These are phyloP conservation scores for Poicephalus gulielmi DNA, from an alignment of 2,113 vertebrate species.

Conservation along the genomic window DNA sequence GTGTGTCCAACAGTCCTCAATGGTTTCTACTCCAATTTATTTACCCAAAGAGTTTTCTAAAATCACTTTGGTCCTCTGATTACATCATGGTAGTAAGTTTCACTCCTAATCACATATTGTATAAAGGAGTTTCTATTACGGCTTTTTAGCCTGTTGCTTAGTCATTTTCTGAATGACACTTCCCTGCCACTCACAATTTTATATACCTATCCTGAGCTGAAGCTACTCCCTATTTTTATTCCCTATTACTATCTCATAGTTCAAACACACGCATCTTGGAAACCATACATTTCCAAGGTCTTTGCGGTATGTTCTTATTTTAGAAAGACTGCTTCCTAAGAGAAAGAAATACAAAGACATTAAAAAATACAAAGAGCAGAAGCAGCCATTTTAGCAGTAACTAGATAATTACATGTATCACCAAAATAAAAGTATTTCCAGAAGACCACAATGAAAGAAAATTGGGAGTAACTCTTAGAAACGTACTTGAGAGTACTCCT, in stretches of 20 bases:
- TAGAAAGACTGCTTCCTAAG: background rate
- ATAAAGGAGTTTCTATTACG: background rate
- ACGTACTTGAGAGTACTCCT: background rate
- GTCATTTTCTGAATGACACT: background rate
- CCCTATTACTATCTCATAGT: background rate
- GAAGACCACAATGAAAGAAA: background rate
- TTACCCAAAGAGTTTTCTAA: background rate
- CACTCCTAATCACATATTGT: background rate
- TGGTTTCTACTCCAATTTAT: background rate
- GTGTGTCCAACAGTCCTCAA: background rate
- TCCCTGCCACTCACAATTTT: background rate
- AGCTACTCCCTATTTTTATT: background rate
- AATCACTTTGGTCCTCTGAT: background rate
- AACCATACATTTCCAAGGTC: background rate
- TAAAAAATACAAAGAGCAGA: background rate
- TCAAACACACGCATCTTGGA: background rate
- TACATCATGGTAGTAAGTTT: background rate
- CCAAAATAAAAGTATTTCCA: background rate
- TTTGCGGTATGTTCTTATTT: background rate
- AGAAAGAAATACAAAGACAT: background rate
- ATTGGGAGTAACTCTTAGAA: background rate
- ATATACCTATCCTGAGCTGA: background rate
- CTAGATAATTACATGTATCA: background rate
- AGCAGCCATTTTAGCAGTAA: background rate
- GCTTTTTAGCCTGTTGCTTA: background rate